Base-by-base conservation (phyloP, 2,113 vertebrate species). In the Phalacrocorax carbo region DNA sequence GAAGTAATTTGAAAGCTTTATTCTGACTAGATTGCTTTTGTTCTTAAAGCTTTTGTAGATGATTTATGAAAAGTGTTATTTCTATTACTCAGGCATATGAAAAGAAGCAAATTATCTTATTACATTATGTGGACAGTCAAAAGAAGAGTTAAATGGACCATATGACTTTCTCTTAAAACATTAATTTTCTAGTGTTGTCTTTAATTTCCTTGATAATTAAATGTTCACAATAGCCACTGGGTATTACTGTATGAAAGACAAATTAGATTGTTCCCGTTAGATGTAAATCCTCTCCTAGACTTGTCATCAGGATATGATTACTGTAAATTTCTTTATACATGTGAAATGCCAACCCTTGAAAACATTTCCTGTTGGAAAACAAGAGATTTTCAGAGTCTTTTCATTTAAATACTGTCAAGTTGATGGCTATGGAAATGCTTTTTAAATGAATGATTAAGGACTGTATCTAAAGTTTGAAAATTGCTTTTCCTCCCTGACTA, bases 171-270 rank as follows among this genome's bases (percentile, higher is more conserved):
- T 91, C 65, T 96, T 95, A 94, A 97, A 97, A 94, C 92, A 95
- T 64, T 66, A 95, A 96, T 97, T 98, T 93, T 77, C 92, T 96
- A 96, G 88, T 95, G 88, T 96, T 97, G 57, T 89, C 78, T 97
- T 95, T 96, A 92, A 96, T 97, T 98, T 98, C 96, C 92, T 95
- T 95, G 72, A 94, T 97, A 97, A 92, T 93, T 95, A 94, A 92
- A 95, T 62, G 80, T 85, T 97, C 90, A 91, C 93, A 94, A 93
- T 97, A 95, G 94, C 94, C 94, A 94, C 57, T 92, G 88, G 81
- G 78, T 95, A 97, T 97, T 97, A 97, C 82, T 75, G 79, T 91
- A 93, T 79, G 81, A 94, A 94, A 94, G 65, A 69, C 90, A 76
- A 97, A 95, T 97, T 97, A 97, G 94, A 97, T 97, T 36, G 1